Conservation (phyloP, 2,113 vertebrate species). For the Proterorhinus semilunaris region DNA sequence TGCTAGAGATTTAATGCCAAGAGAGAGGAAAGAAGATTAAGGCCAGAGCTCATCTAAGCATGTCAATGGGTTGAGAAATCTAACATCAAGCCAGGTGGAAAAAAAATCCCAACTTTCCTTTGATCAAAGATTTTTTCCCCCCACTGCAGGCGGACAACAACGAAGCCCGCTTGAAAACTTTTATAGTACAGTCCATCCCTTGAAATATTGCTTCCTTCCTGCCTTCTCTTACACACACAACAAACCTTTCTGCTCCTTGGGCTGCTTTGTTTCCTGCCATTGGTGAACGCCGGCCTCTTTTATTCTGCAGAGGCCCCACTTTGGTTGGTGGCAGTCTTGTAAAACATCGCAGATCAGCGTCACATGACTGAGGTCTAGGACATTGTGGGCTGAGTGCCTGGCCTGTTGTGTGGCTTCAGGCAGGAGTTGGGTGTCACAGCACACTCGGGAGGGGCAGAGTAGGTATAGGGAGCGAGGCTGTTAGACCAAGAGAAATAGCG, state of each 20-base stretch:
- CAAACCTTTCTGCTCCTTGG: conserved; percentile 28
- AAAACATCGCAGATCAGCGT: conserved; percentile 72
- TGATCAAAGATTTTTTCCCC: conserved; percentile 53
- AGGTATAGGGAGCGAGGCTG: conserved; percentile 15
- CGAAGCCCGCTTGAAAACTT: conserved; percentile 42
- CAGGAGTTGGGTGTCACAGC: conserved; percentile 59
- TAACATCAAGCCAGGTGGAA: conserved; percentile 58
- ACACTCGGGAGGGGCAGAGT: conserved; percentile 54
- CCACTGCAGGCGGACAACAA: conserved; percentile 37
- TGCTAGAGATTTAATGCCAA: conserved; percentile 53
- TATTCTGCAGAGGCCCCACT: conserved; percentile 58
- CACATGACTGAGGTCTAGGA: conserved; percentile 70
- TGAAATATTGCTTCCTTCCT: conserved; percentile 68
- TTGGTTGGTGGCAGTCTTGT: conserved; percentile 63
- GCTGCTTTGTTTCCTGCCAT: conserved; percentile 64
- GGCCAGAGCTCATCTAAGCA: conserved; percentile 56
- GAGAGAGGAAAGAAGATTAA: conserved; percentile 49
- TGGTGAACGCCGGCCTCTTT: conserved; percentile 52
- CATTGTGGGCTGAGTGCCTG: conserved; percentile 31
- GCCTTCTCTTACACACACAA: conserved; percentile 27
- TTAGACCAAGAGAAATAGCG: conserved; percentile 18
- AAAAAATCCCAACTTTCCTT: conserved; percentile 43
- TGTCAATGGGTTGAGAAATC: conserved; percentile 58
- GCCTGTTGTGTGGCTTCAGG: conserved; percentile 19
- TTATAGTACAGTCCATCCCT: conserved; percentile 56